Base-by-base conservation (phyloP, 2,888 invertebrate genomes). In the Abrostola tripartita region DNA sequence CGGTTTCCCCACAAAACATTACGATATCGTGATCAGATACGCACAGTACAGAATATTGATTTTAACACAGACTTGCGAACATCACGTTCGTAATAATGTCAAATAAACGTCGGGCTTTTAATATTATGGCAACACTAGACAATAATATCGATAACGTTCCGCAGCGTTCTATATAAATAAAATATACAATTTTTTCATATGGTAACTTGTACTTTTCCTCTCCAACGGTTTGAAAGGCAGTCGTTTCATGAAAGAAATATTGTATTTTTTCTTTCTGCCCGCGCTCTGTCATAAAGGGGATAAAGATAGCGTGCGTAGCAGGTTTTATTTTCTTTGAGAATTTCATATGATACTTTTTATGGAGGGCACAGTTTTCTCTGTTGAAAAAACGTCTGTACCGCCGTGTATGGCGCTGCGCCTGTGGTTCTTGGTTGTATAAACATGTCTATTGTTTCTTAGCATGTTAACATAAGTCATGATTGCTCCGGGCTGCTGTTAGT, bases 201-300 rank as follows among this genome's bases (percentile, higher is more conserved):
- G 72, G 72, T 81, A 77, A 77, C 81, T 78, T 84, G 81, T 85
- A 85, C 81, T 81, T 81, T 81, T 85, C 82, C 80, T 80, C 81
- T 76, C 78, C 81, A 85, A 59, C 76, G 82, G 74, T 71, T 79
- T 76, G 80, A 74, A 74, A 68, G 63, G 69, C 61, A 74, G 76
- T 69, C 76, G 73, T 80, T 76, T 72, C 69, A 70, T 79, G 78
- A 73, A 77, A 81, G 78, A 81, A 79, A 81, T 78, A 80, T 79
- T 74, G 68, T 78, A 79, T 72, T 72, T 78, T 78, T 76, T 64
- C 59, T 68, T 50, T 69, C 69, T 76, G 77, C 79, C 73, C 76
- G 73, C 71, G 71, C 65, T 67, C 60, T 65, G 70, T 68, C 74
- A 79, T 81, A 83, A 81, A 82, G 71, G 72, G 79, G 76, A 84